Base-by-base conservation (phyloP, 2,797 vertebrate species). In the Myotis daubentonii region DNA sequence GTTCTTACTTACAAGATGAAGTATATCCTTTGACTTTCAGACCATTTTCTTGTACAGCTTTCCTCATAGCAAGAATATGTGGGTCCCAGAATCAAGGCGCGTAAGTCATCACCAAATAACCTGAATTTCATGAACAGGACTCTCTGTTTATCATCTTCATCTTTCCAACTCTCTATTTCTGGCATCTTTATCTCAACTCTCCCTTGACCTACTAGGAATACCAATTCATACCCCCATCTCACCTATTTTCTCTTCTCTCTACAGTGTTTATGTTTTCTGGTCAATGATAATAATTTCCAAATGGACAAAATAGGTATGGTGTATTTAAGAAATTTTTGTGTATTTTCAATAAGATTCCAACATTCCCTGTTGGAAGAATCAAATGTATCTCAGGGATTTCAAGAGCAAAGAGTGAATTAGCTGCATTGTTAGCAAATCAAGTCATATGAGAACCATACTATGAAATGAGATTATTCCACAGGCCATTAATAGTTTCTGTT, bases 331-430 rank as follows among this genome's bases (percentile, higher is more conserved):
- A 71, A 15, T 62, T 36, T 33, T 89, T 53, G 5, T 65, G 8
- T 93, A 62, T 86, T 88, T 94, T 22, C 53, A 83, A 55, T 11
- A 75, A 87, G 20, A 19, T 80, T 55, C n/a, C 30, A 57, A 25
- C 47, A 41, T 83, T 83, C 28, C 8, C 13, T 74, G 16, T 87
- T 78, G 47, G n/a, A 86, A 51, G 16, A 89, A 87, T 94, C 28
- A 80, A 90, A 72, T 82, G 1, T 85, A 70, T 72, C 28, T 71
- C 84, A 30, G 20, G 62, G 16, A 84, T 72, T 93, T 95, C n/a
- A 75, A 74, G 66, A 92, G 8, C 30, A 91, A 87, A 41, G 33
- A 76, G 17, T 55, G 28, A 95, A 47, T 62, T 41, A 81, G 23
- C 13, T 82, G 15, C 30, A 9, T n/a, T 90, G 72, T 53, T 23